Conservation (phyloP, 2,797 vertebrate species). For the Smutsia temminckii region DNA sequence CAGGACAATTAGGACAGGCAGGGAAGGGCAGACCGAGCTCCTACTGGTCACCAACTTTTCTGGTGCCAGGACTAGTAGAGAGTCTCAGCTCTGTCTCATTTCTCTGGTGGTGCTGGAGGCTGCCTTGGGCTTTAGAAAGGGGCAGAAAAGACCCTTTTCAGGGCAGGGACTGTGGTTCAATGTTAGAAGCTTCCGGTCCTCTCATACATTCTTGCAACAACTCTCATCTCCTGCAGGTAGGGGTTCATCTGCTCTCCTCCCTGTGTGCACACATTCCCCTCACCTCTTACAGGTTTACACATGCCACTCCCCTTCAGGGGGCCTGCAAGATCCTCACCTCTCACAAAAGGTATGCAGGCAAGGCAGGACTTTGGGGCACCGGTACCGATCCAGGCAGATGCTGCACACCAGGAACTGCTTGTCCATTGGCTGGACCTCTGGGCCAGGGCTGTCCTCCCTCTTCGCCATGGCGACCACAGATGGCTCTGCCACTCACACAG, state of each 20-base stretch:
- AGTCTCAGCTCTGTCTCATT: background rate
- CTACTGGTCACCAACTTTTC: background rate
- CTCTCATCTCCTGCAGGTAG: background rate
- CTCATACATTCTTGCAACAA: background rate
- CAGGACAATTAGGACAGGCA: background rate
- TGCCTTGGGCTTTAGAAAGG: background rate
- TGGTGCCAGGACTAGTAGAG: background rate
- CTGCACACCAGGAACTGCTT: slow-evolving; percentile 97
- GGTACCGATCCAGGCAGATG: slow-evolving; percentile 95
- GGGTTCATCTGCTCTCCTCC: background rate
- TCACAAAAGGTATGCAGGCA: slow-evolving; percentile 97
- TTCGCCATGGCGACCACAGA: slow-evolving; percentile 88
- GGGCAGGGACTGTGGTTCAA: background rate
- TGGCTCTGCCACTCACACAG: slow-evolving; percentile 61
- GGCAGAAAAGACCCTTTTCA: background rate
- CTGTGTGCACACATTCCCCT: background rate
- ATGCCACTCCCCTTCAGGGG: background rate
- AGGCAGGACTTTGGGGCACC: slow-evolving; percentile 94
- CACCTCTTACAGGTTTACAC: background rate
- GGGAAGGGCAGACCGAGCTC: background rate
- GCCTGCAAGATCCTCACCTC: slow-evolving; percentile 83
- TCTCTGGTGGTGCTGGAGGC: background rate
- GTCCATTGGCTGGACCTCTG: slow-evolving; percentile 95
- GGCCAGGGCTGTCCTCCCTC: slow-evolving; percentile 91
- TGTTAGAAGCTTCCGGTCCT: background rate